Evolutionary conservation across 2,113 vertebrate genomes (phyloP), one percentile per base, ranked within the genome.

Genomic region (Proteles cristata): DNA sequence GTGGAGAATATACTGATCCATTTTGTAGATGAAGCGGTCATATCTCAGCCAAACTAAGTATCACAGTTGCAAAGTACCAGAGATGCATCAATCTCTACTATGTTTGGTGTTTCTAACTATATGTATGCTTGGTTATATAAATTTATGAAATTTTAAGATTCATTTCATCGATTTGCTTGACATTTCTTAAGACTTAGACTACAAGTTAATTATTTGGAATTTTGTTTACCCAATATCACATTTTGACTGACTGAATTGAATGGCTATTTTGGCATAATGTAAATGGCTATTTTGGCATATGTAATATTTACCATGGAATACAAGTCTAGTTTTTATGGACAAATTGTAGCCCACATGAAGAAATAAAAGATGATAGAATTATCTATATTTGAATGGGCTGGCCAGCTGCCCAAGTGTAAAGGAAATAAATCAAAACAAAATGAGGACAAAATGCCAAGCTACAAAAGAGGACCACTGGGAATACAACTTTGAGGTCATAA

Each of bases 281-380:
- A 92, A 81, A 84, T 39, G 39, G 39, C 39, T 39, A 39, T 39
- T 39, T 39, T 39, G 39, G 39, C 45, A 74, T 39, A 76, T 0
- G 33, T 43, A 65, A 28, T 65, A 94, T 86, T 97, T 89, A 82
- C 66, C 10, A 39, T 73, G 50, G 31, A 6, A 66, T 58, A 66
- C 65, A 2, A 90, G 31, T 53, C 58, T 88, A 69, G 0, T 81
- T 94, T 96, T 88, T 53, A 86, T 87, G 88, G 15, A 48, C 15
- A 45, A 48, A 23, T 61, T 88, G 12, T 68, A 74, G 61, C 11
- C 31, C 28, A 66, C 19, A 33, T 33, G 31, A 92, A 77, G 45
- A 97, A 91, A 83, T 48, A 50, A n/a, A n/a, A 77, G 17, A 17
- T 50, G 23, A 69, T 23, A 79, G 63, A 90, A 96, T 79, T 77